Evolutionary conservation across 2,888 invertebrate genomes (phyloP).

Genomic region (Archips xylosteana): DNA sequence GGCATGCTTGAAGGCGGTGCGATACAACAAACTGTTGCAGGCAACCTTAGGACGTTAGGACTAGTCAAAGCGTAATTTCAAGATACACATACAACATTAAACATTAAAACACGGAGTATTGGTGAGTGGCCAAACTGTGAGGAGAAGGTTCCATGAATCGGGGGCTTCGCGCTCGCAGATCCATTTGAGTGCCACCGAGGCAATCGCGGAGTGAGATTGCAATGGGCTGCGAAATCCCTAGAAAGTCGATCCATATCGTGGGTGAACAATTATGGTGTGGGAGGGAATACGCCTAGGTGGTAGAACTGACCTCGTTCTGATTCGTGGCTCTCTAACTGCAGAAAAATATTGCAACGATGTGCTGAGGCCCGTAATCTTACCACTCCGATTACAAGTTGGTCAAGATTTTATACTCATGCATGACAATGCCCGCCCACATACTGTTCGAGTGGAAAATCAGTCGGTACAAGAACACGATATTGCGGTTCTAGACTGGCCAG

Average conservation of each 20-base stretch:
- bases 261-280: not conserved
- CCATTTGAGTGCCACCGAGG: not conserved
- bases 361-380: not conserved
- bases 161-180: not conserved
- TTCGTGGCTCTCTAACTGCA: not conserved
- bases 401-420: no score
- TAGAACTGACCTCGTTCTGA: not conserved
- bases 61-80: no score
- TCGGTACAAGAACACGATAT: no score
- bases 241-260: not conserved
- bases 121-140: slow-evolving; percentile 2
- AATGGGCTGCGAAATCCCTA: not conserved
- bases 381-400: no score
- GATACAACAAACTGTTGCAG: no score
- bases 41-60: no score
- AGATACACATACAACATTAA: no score
- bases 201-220: not conserved
- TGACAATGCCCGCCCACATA: no score
- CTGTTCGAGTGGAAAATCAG: no score
- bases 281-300: slow-evolving; percentile 2
- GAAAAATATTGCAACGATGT: not conserved
- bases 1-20: no score
- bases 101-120: not conserved
- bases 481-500: no score
- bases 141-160: slow-evolving; percentile 1